These are phyloP conservation scores for Geodia barretti DNA, from an alignment of 37 sponge, comb jelly and placozoan species.

Conservation along the genomic window DNA sequence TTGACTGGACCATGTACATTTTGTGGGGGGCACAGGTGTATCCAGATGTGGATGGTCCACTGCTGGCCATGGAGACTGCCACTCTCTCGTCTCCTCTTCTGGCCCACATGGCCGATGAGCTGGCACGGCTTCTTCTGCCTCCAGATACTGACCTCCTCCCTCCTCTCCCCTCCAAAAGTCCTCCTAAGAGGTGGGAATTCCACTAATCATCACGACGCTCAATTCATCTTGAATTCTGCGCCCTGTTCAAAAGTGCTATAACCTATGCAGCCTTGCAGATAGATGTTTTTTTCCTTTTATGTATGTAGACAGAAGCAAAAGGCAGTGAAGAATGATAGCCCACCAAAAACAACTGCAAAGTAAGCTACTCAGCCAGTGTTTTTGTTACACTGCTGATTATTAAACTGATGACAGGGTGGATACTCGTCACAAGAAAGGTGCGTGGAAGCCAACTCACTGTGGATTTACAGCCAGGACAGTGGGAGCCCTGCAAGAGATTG, in stretches of 20 bases:
- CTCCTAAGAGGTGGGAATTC: neutral
- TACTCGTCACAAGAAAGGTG: neutral
- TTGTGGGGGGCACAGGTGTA: too few species aligned
- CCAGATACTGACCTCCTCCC: neutral
- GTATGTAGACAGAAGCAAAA: neutral
- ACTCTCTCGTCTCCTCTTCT: constrained; percentile 46
- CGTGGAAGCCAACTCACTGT: neutral
- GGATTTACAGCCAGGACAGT: constrained; percentile 19
- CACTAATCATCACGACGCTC: neutral
- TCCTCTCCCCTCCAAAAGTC: neutral
- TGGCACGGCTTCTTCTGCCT: constrained; percentile 40
- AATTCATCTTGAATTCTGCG: neutral
- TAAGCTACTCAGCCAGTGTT: neutral
- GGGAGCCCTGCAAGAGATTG: constrained; percentile 40
- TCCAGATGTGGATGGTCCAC: constrained; percentile 23
- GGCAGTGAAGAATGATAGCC: neutral
- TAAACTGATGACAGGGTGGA: neutral
- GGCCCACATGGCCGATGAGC: constrained; percentile 49
- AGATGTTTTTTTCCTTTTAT: neutral
- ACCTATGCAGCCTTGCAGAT: neutral
- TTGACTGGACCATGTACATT: too few species aligned
- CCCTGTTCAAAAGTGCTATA: neutral
- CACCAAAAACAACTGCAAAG: neutral
- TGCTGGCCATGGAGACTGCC: neutral
- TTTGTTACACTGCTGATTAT: neutral